Base-by-base conservation (phyloP, 2,888 invertebrate genomes). In the Ypsolopha sequella region DNA sequence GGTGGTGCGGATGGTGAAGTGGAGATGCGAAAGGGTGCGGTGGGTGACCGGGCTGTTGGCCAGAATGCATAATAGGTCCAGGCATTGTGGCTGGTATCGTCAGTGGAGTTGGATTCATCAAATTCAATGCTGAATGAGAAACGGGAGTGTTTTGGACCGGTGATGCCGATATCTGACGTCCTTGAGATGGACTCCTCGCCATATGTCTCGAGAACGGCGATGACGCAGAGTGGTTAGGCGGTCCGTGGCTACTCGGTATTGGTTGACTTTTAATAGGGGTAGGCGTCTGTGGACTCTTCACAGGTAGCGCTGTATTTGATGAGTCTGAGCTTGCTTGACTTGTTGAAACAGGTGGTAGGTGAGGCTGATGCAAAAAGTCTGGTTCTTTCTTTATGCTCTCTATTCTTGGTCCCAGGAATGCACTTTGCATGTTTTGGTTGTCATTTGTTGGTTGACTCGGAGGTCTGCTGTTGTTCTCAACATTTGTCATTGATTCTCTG, bases 331-430 rank as follows among this genome's bases (percentile, higher is more conserved):
- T 73, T 41, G 73, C 66, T 64, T 89, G 80, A 56, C 85, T 88
- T 33, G 87, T 72, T 49, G 88, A 85, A 38, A 82, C 84, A 57
- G 89, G 86, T 34, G 88, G 87, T n/a, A 85, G 60, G 57, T 84
- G 87, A 51, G 82, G 79, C 61, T 82, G 84, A 60, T 85, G 88
- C 66, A 72, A 73, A 67, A 79, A 88, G 68, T 93, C 92, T 13
- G 92, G 92, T 70, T 93, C 93, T 60, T 92, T 93, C 69, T 93
- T 93, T 55, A 93, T 92, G 61, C 90, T 91, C 45, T 92, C 92
- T 60, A 92, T 80, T 59, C 89, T 88, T 13, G 92, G 91, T 7
- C 92, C 92, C 46, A 89, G 82, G 66, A 91, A 90, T 49, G 84
- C 80, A 68, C 87, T 86, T 36, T 85, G 80, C 59, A 87, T 76